Conservation (phyloP, 2,113 vertebrate genomes). For the Nasalis larvatus region DNA sequence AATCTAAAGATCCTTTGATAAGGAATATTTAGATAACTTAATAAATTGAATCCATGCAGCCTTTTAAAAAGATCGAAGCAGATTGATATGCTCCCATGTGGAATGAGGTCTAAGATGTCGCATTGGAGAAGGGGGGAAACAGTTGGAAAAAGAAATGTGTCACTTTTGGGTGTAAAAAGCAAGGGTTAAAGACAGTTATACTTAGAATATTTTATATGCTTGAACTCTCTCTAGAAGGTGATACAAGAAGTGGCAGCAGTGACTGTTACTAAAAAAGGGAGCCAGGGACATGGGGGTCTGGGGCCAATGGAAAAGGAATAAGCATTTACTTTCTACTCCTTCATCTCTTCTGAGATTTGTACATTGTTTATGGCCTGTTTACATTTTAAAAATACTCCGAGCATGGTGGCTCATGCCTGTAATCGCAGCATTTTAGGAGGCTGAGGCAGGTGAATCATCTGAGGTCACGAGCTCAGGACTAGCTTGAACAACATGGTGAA, state of each 20-base stretch:
- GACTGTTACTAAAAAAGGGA: neutral
- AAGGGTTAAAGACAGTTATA: rapidly evolving
- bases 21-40: neutral
- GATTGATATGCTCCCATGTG: rapidly evolving
- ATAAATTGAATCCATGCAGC: neutral
- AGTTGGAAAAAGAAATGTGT: rapidly evolving
- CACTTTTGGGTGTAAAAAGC: neutral
- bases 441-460: too few relatives aligned
- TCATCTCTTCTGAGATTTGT: neutral
- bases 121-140: rapidly evolving
- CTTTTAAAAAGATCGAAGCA: neutral
- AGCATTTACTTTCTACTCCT: neutral
- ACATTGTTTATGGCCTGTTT: neutral
- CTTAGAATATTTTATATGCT: too few relatives aligned
- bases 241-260: neutral
- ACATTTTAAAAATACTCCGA: neutral
- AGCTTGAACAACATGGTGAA: too few relatives aligned
- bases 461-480: too few relatives aligned
- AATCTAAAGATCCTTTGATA: neutral
- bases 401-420: too few relatives aligned
- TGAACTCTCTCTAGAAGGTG: neutral
- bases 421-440: too few relatives aligned
- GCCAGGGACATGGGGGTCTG: rapidly evolving
- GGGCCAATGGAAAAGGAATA: neutral
- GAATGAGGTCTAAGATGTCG: neutral